Conservation (phyloP, 2,113 vertebrate species). For the Paradoxurus hermaphroditus region DNA sequence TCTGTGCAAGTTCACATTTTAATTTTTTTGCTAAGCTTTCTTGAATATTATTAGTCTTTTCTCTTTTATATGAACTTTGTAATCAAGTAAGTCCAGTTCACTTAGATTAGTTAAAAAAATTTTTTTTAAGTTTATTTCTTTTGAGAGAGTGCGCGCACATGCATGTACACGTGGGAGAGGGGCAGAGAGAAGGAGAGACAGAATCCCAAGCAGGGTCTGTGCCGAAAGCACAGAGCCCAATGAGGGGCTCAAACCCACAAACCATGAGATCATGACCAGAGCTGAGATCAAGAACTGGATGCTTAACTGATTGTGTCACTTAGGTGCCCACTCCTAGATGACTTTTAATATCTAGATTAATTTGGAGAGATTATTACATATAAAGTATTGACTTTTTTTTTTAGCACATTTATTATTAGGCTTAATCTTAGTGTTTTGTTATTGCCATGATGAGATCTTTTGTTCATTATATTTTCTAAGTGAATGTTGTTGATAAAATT, state of each 20-base stretch:
- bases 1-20: not conserved
- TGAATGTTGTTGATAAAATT: not conserved
- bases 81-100: not conserved
- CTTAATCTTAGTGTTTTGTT: slow-evolving; percentile 34
- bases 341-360: not conserved
- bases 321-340: not conserved
- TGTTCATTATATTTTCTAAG: slow-evolving; percentile 22
- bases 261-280: too few relatives aligned
- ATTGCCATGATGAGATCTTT: not conserved
- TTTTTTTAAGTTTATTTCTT: too few relatives aligned
- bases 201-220: too few relatives aligned
- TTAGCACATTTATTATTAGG: slow-evolving; percentile 2
- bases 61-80: not conserved
- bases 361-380: not conserved
- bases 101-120: not conserved
- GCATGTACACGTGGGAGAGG: too few relatives aligned
- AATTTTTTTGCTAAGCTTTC: not conserved
- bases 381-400: not conserved
- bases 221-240: too few relatives aligned
- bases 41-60: not conserved
- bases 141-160: too few relatives aligned
- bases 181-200: too few relatives aligned
- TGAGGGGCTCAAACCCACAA: too few relatives aligned
- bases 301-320: too few relatives aligned
- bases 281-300: too few relatives aligned